Percentiles rank a stretch among this genome's conserved stretches.
phyloP scores from a whole-genome alignment of 2,113 vertebrate genomes.

The Chascanopsetta lugubris region DNA sequence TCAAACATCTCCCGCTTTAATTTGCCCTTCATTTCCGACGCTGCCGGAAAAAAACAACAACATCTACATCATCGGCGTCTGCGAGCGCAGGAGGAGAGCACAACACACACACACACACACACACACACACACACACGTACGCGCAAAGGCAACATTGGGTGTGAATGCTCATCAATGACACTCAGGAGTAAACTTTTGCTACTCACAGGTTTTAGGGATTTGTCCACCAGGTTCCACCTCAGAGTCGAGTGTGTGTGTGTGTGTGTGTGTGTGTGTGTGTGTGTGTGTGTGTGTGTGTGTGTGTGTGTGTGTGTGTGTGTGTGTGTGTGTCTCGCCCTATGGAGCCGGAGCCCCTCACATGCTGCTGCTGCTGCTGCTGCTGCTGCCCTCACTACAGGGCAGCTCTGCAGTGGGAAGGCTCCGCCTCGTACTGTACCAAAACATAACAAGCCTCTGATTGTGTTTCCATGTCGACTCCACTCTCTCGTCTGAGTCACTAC shows the following conservation, averaged over 20 bases:
- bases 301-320: too few species aligned
- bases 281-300: too few species aligned
- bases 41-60: constrained; percentile 71
- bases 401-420: constrained; percentile 36
- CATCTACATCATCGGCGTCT: constrained; percentile 48
- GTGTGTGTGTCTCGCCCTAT: too few species aligned
- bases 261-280: too few species aligned
- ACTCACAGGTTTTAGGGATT: constrained; percentile 47
- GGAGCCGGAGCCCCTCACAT: constrained; percentile 39
- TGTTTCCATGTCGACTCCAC: neutral
- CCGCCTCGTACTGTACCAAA: constrained; percentile 44
- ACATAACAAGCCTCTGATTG: constrained; percentile 25
- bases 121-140: constrained; percentile 17
- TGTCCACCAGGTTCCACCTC: constrained; percentile 32
- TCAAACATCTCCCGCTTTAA: constrained; percentile 78
- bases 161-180: constrained; percentile 42
- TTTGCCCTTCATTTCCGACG: constrained; percentile 71
- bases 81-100: constrained; percentile 44
- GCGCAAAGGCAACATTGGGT: constrained; percentile 17
- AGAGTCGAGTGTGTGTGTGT: constrained; percentile 10
- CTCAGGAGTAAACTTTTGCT: constrained; percentile 59
- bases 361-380: too few species aligned
- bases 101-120: constrained; percentile 28
- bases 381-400: constrained; percentile 38
- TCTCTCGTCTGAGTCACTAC: constrained; percentile 27